Percentiles rank a stretch among this genome's conserved stretches.
These are phyloP conservation scores for Morone chrysops DNA, from an alignment of 2,113 vertebrate species.

Conservation along the genomic window DNA sequence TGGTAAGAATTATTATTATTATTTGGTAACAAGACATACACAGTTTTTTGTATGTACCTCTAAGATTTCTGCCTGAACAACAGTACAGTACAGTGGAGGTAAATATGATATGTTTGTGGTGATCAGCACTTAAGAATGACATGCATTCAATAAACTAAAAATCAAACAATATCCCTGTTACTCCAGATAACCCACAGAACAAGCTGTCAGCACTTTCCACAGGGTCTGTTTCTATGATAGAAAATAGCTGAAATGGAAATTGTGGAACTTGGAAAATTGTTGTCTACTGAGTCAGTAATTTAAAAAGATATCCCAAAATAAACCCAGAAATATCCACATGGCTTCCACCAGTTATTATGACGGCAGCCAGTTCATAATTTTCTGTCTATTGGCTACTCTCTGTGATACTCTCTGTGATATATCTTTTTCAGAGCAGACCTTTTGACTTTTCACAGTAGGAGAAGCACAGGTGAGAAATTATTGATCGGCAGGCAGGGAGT, in stretches of 20 bases:
- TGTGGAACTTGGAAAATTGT: not conserved
- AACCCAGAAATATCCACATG: not conserved
- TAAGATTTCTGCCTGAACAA: not conserved
- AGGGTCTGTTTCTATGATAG: not conserved
- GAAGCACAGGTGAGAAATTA: too few species aligned
- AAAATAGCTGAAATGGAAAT: not conserved
- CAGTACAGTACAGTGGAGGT: not conserved
- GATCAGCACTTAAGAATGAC: not conserved
- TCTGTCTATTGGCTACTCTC: not conserved
- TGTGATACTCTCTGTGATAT: not conserved
- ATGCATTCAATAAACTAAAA: not conserved
- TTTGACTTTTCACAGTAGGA: not conserved
- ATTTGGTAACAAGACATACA: too few species aligned
- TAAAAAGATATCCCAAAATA: not conserved
- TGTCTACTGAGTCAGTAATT: not conserved
- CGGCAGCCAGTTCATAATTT: not conserved
- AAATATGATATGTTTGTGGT: not conserved
- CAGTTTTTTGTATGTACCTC: too few species aligned
- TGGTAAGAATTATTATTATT: not conserved
- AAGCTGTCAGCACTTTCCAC: not conserved
- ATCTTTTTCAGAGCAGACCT: not conserved
- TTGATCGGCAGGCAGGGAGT: too few species aligned
- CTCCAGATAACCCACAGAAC: not conserved
- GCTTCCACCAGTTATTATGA: not conserved
- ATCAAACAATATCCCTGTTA: not conserved